Percentiles rank a stretch among this genome's conserved stretches.
phyloP scores from a whole-genome alignment of 2,888 invertebrate species.

The Oeneis ivallda region DNA sequence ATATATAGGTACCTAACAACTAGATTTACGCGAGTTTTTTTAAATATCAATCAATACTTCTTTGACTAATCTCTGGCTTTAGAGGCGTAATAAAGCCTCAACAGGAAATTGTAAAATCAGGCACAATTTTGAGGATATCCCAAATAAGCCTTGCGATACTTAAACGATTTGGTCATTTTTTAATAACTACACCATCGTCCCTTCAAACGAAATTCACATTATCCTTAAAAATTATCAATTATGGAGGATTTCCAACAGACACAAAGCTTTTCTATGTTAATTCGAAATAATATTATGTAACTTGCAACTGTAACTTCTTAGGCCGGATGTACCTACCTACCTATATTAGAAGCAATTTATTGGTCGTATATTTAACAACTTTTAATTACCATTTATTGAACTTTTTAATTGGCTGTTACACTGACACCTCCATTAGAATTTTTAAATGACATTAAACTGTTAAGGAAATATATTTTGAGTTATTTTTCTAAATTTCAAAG shows the following conservation, averaged over 20 bases:
- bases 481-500: too few relatives aligned
- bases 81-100: constrained; percentile 31
- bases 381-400: constrained; percentile 10
- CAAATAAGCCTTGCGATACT: constrained; percentile 51
- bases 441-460: too few relatives aligned
- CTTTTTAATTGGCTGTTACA: constrained; percentile 1
- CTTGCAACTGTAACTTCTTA: constrained; percentile 1
- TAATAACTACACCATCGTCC: constrained; percentile 59
- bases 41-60: too few relatives aligned
- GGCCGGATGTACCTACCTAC: neutral
- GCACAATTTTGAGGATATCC: constrained; percentile 66
- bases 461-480: too few relatives aligned
- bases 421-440: neutral
- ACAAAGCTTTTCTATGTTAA: constrained; percentile 21
- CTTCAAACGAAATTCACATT: constrained; percentile 57
- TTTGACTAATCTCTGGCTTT: too few relatives aligned
- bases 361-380: constrained; percentile 7
- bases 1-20: too few relatives aligned
- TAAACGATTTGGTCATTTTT: constrained; percentile 51
- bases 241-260: constrained; percentile 37
- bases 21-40: too few relatives aligned
- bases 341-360: constrained; percentile 16
- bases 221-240: constrained; percentile 64
- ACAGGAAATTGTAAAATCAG: constrained; percentile 52
- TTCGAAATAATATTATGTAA: constrained; percentile 4